Conservation (phyloP, 2,797 vertebrate species). For the Danio kyathit region DNA sequence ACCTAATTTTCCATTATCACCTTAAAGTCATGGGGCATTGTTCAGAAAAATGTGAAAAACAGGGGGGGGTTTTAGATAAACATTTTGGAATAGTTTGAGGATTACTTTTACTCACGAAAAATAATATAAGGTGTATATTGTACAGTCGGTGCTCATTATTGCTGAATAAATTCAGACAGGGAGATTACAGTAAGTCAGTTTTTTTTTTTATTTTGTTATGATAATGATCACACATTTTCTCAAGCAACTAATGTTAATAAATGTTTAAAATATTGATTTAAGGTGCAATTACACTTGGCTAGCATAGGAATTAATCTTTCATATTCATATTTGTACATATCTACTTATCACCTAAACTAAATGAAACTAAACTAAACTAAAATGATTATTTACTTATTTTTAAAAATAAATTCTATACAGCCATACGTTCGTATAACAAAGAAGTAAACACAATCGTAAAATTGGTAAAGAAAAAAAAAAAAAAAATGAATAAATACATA, state of each 20-base stretch:
- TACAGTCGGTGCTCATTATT: neutral
- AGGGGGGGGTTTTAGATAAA: neutral
- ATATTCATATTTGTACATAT: no score
- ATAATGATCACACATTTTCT: neutral
- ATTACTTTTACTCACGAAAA: neutral
- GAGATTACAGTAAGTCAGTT: neutral
- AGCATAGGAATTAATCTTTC: no score
- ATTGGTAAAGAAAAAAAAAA: no score
- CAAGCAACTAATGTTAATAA: neutral
- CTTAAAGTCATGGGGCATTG: neutral
- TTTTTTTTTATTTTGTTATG: neutral
- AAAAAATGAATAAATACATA: no score
- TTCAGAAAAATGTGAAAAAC: neutral
- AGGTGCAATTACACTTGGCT: neutral
- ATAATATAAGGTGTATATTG: neutral
- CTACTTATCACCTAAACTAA: no score
- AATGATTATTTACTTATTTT: no score
- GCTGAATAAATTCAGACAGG: neutral
- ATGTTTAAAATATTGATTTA: neutral
- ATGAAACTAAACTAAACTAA: no score
- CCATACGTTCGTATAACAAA: no score
- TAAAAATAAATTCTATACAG: no score
- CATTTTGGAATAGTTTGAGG: neutral
- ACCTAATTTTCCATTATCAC: neutral
- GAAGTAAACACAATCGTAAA: no score